Percentiles rank a stretch among this genome's conserved stretches.
Conservation (phyloP, 2,888 invertebrate genomes). For the Zygogramma bicolorata region DNA sequence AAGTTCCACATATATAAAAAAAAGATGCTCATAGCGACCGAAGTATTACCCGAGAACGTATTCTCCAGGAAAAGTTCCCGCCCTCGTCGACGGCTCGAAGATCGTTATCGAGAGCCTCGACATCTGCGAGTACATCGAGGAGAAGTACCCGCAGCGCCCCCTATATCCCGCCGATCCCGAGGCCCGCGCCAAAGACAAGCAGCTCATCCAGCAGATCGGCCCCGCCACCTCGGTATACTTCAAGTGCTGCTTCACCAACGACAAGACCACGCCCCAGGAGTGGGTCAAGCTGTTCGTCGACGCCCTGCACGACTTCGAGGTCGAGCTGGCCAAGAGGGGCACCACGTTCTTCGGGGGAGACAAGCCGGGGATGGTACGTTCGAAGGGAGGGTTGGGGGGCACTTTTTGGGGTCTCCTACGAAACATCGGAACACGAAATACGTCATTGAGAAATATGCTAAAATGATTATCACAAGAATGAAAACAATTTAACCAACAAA, state of each 20-base stretch:
- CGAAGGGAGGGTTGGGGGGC: too few species aligned
- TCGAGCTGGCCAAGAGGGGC: constrained; percentile 54
- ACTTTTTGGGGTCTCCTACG: too few species aligned
- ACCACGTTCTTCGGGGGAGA: constrained; percentile 59
- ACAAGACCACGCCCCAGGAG: constrained; percentile 53
- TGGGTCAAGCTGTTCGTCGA: constrained; percentile 57
- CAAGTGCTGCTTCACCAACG: constrained; percentile 47
- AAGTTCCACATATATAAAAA: too few species aligned
- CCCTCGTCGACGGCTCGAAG: constrained; percentile 65
- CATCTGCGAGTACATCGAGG: constrained; percentile 71
- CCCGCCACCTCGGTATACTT: constrained; percentile 52
- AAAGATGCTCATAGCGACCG: too few species aligned
- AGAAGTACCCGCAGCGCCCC: constrained; percentile 69
- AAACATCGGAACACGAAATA: too few species aligned
- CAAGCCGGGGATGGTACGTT: constrained; percentile 59
- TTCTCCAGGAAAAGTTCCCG: constrained; percentile 68
- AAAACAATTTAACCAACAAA: too few species aligned
- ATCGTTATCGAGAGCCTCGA: constrained; percentile 69
- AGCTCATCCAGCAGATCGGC: constrained; percentile 58
- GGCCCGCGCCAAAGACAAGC: constrained; percentile 56
- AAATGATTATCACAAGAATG: too few species aligned
- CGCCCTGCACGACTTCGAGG: constrained; percentile 58
- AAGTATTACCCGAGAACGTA: too few species aligned
- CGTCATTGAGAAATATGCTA: too few species aligned
- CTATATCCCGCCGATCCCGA: constrained; percentile 67